phyloP scores from a whole-genome alignment of 2,797 vertebrate genomes.

The Sciaenops ocellatus region DNA sequence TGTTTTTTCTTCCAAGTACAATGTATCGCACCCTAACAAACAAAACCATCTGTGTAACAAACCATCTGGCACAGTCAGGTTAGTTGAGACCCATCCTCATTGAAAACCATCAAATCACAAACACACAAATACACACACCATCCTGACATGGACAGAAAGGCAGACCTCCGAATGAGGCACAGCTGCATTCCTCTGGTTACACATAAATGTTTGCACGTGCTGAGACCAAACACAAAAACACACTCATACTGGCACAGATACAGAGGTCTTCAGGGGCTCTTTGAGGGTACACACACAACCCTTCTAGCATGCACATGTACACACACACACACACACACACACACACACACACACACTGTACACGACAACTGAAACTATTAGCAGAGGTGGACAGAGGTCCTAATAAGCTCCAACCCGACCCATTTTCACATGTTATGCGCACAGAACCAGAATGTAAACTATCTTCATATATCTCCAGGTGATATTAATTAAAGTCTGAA shows the following conservation, averaged over 20 bases:
- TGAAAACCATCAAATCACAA: conserved; percentile 2
- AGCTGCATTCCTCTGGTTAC: conserved; percentile 62
- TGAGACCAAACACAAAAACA: conserved; percentile 57
- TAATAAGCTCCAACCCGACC: conserved; percentile 11
- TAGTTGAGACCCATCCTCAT: not conserved
- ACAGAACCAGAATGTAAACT: conserved; percentile 27
- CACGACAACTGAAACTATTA: conserved; percentile 10
- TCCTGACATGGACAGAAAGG: conserved; percentile 19
- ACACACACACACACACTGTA: conserved; percentile 20
- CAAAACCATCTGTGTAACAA: too few relatives aligned
- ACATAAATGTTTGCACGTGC: conserved; percentile 68
- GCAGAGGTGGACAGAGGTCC: not conserved
- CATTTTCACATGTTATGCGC: not conserved
- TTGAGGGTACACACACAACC: conserved; percentile 14
- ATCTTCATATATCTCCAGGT: conserved; percentile 31
- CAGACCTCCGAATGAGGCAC: conserved; percentile 43
- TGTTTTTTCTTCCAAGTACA: too few relatives aligned
- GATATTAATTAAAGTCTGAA: conserved; percentile 54
- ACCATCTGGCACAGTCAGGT: too few relatives aligned
- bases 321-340: not conserved
- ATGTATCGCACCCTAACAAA: too few relatives aligned
- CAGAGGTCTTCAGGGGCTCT: conserved; percentile 20
- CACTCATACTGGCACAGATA: conserved; percentile 31
- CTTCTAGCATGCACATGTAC: not conserved
- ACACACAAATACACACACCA: conserved; percentile 18